Percentiles rank a stretch among this genome's conserved stretches.
phyloP scores from a whole-genome alignment of 2,113 vertebrate genomes.

The Dendrocopos noguchii region DNA sequence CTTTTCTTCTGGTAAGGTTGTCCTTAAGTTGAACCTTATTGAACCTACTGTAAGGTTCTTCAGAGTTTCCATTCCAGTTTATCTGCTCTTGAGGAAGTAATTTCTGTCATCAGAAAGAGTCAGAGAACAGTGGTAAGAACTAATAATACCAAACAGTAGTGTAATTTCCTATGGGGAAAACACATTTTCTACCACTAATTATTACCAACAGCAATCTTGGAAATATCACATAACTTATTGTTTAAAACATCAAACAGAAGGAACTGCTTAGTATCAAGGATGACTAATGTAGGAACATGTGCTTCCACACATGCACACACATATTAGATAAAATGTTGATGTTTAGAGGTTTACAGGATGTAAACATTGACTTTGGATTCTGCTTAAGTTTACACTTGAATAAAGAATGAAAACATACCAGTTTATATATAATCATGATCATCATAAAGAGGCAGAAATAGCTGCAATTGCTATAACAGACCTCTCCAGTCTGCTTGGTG shows the following conservation, averaged over 20 bases:
- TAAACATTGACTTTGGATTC: constrained; percentile 60
- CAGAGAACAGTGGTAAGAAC: constrained; percentile 68
- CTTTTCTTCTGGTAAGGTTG: background rate
- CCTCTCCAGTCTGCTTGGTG: background rate
- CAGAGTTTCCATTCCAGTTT: constrained; percentile 51
- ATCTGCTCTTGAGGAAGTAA: constrained; percentile 51
- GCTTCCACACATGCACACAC: constrained; percentile 30
- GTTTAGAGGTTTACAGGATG: constrained; percentile 42
- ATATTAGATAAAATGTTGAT: constrained; percentile 57
- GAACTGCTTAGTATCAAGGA: constrained; percentile 69
- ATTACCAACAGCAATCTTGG: constrained; percentile 70
- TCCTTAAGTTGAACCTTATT: background rate
- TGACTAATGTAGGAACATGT: constrained; percentile 69
- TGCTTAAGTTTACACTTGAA: constrained; percentile 32
- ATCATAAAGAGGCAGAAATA: constrained; percentile 14
- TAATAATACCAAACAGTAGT: constrained; percentile 73
- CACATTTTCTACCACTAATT: constrained; percentile 69
- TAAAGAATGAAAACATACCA: constrained; percentile 6
- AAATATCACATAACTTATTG: constrained; percentile 63
- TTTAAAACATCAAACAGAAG: constrained; percentile 71
- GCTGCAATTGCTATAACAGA: background rate
- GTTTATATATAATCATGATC: background rate
- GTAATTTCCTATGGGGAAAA: constrained; percentile 76
- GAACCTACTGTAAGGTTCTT: background rate
- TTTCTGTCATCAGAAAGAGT: constrained; percentile 59